Evolutionary conservation across 1,140 invertebrate genomes (phyloP).

Genomic region (Eufriesea mexicana): DNA sequence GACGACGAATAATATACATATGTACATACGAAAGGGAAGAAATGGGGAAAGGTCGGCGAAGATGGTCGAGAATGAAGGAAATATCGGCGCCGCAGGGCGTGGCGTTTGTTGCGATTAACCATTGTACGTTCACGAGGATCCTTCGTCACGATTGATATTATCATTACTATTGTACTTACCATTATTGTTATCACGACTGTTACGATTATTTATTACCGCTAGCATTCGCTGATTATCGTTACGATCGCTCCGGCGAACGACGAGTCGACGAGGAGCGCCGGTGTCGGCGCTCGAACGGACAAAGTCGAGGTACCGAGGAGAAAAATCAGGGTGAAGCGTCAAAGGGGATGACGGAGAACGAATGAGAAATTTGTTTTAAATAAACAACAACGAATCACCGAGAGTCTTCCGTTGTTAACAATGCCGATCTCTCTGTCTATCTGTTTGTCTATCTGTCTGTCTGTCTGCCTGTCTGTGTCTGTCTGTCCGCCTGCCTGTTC

Average conservation of each 20-base stretch:
- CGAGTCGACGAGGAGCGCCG: neutral
- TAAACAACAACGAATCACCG: constrained; percentile 80
- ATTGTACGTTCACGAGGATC: constrained; percentile 39
- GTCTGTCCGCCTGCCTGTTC: constrained; percentile 59
- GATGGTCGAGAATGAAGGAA: constrained; percentile 43
- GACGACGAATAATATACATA: constrained; percentile 62
- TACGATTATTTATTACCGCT: constrained; percentile 64
- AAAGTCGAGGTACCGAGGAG: too few relatives aligned
- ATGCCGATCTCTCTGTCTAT: constrained; percentile 69
- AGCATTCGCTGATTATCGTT: constrained; percentile 44
- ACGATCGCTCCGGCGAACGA: constrained; percentile 35
- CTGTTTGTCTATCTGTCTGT: constrained; percentile 65
- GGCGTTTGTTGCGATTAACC: constrained; percentile 44
- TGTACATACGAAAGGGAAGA: constrained; percentile 55
- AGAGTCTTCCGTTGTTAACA: constrained; percentile 68
- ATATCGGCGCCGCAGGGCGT: too few relatives aligned
- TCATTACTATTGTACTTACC: constrained; percentile 59
- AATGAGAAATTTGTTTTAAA: constrained; percentile 73
- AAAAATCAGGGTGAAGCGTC: neutral
- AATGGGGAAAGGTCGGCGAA: neutral
- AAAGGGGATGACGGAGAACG: neutral
- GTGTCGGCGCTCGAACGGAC: constrained; percentile 6
- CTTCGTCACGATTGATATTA: constrained; percentile 50
- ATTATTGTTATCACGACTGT: constrained; percentile 67
- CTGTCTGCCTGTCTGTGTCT: constrained; percentile 59